Evolutionary conservation across 2,888 invertebrate species (phyloP).

Genomic region (Cataglyphis rosenhaueri): DNA sequence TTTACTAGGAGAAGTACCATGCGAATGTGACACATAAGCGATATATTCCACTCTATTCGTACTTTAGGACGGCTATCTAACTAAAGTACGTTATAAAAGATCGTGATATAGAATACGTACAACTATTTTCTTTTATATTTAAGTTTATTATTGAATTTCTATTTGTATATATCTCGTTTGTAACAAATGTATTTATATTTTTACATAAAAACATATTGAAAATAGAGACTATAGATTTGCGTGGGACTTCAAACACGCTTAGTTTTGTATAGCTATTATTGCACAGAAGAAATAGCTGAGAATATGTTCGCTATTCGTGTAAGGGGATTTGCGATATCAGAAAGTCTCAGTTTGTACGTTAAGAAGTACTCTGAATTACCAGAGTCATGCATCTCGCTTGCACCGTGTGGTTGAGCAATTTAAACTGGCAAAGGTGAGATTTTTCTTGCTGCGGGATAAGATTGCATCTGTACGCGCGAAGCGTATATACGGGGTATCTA

Average conservation of each 20-base stretch:
- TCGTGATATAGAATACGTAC: neutral
- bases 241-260: neutral
- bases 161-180: neutral
- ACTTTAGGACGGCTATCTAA: too few relatives aligned
- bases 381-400: constrained; percentile 15
- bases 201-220: neutral
- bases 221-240: neutral
- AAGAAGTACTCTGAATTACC: constrained; percentile 30
- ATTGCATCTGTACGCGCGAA: constrained; percentile 23
- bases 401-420: constrained; percentile 27
- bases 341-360: constrained; percentile 33
- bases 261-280: neutral
- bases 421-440: constrained; percentile 20
- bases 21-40: neutral
- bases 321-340: constrained; percentile 8
- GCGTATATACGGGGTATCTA: constrained; percentile 9
- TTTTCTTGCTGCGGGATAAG: constrained; percentile 17
- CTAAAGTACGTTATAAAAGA: neutral
- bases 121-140: neutral
- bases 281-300: neutral
- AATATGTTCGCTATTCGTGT: neutral
- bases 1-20: constrained; percentile 2
- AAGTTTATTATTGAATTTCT: neutral
- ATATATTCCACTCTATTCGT: neutral
- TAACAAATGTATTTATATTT: neutral